Percentiles rank a stretch among this genome's conserved stretches.
These are phyloP conservation scores for Lagocephalus sceleratus DNA, from an alignment of 2,797 vertebrate species.

Conservation along the genomic window DNA sequence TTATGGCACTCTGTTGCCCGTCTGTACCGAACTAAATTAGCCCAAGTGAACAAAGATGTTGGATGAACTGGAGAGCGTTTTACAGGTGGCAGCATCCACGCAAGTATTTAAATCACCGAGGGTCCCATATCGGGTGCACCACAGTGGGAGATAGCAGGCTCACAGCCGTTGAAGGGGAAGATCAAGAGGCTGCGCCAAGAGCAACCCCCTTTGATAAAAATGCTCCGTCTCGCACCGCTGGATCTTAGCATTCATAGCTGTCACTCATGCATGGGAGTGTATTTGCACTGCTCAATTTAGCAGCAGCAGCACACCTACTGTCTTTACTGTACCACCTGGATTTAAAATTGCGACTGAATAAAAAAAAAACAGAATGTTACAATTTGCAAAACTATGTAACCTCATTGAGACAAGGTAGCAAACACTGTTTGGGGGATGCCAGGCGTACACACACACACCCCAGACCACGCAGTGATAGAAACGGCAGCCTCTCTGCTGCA, in stretches of 20 bases:
- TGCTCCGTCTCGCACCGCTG: slow-evolving; percentile 37
- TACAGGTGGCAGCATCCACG: slow-evolving; percentile 25
- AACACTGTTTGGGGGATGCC: too few relatives aligned
- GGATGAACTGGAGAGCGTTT: slow-evolving; percentile 21
- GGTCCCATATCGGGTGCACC: slow-evolving; percentile 42
- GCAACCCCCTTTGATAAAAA: slow-evolving; percentile 55
- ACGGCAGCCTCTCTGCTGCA: too few relatives aligned
- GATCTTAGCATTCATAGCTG: slow-evolving; percentile 42
- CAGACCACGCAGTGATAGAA: too few relatives aligned
- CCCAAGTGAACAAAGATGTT: slow-evolving; percentile 13
- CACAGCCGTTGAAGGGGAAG: slow-evolving; percentile 48
- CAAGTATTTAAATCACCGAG: slow-evolving; percentile 30
- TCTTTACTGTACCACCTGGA: background rate
- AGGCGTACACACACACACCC: too few relatives aligned
- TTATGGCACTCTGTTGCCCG: background rate
- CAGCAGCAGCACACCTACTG: slow-evolving; percentile 31
- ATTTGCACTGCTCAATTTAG: slow-evolving; percentile 41
- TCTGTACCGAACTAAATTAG: background rate
- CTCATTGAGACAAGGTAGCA: too few relatives aligned
- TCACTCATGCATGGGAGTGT: slow-evolving; percentile 44
- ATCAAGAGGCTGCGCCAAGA: slow-evolving; percentile 52
- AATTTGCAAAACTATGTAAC: too few relatives aligned
- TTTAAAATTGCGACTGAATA: background rate
- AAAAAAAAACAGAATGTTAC: too few relatives aligned
- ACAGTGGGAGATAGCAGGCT: slow-evolving; percentile 50